A percentile compares a stretch with the other conserved stretches of the same genome.
Conservation (phyloP, 2,797 vertebrate species). For the Lemur catta region DNA sequence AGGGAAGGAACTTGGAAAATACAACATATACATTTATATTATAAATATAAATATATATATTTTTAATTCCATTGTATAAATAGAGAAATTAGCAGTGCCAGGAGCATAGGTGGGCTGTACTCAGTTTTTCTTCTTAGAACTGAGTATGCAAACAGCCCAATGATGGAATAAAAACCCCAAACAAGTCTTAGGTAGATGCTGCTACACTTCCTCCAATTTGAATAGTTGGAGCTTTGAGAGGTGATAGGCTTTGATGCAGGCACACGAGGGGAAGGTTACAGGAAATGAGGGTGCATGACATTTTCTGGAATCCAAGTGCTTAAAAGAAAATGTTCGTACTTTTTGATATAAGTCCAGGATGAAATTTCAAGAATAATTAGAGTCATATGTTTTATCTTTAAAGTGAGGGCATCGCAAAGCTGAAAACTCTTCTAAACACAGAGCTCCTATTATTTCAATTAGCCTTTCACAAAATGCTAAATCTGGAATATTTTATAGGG, state of each 20-base stretch:
- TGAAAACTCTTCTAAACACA: neutral
- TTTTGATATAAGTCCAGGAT: neutral
- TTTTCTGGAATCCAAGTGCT: neutral
- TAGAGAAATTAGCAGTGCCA: neutral
- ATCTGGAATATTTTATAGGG: neutral
- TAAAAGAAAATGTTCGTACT: neutral
- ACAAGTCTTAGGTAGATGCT: neutral
- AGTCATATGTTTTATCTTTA: neutral
- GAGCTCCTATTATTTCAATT: neutral
- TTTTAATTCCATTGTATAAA: neutral
- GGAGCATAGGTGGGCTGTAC: neutral
- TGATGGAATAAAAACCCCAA: neutral
- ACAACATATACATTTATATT: neutral
- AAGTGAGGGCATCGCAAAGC: neutral
- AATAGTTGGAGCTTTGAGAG: neutral
- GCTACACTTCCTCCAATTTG: neutral
- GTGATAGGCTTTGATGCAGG: neutral
- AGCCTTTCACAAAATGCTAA: neutral
- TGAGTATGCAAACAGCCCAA: neutral
- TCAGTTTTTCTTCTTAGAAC: neutral
- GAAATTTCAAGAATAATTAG: slow-evolving; percentile 33
- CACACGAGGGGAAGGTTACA: neutral
- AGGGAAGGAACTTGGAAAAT: neutral
- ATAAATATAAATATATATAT: no score
- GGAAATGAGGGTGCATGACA: neutral